phyloP scores from a whole-genome alignment of 37 sponge, comb jelly and placozoan genomes.

The Lycopodina hypogea region DNA sequence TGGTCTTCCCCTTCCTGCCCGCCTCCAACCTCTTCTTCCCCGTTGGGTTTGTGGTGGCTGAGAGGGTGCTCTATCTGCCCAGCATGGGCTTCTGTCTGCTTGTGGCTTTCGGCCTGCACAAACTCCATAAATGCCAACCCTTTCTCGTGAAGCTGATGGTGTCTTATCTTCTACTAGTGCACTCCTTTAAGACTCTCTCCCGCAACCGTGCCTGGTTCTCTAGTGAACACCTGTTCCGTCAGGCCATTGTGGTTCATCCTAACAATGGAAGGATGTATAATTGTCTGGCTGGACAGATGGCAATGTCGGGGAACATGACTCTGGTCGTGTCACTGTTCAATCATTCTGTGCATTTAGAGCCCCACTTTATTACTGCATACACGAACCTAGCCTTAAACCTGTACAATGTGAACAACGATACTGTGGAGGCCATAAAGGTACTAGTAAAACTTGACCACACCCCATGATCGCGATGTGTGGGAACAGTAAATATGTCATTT shows the following conservation, averaged over 20 bases:
- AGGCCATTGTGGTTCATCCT: conserved; percentile 65
- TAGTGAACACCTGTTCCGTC: conserved; percentile 59
- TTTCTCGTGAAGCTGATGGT: not conserved
- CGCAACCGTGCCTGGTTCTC: conserved; percentile 79
- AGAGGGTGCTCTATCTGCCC: conserved; percentile 88
- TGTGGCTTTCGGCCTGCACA: conserved; percentile 13
- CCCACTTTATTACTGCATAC: conserved; percentile 74
- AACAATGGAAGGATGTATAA: conserved; percentile 84
- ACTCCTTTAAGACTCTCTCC: conserved; percentile 55
- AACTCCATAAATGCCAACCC: not conserved
- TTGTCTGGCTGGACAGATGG: conserved; percentile 79
- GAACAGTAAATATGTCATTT: too few relatives aligned
- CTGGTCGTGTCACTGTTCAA: conserved; percentile 70
- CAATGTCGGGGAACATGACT: conserved; percentile 18
- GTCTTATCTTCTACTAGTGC: conserved; percentile 25
- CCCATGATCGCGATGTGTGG: too few relatives aligned
- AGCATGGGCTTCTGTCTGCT: conserved; percentile 67
- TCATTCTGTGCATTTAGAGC: conserved; percentile 54
- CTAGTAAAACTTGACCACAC: too few relatives aligned
- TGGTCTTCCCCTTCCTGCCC: conserved; percentile 91
- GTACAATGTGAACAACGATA: conserved; percentile 31
- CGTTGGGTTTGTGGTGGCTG: conserved; percentile 96
- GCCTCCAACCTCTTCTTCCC: conserved; percentile 96
- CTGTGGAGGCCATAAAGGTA: conserved; percentile 53
- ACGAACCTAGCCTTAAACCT: conserved; percentile 76